Conservation (phyloP, 1,140 invertebrate genomes). For the Drosophila hydei region DNA sequence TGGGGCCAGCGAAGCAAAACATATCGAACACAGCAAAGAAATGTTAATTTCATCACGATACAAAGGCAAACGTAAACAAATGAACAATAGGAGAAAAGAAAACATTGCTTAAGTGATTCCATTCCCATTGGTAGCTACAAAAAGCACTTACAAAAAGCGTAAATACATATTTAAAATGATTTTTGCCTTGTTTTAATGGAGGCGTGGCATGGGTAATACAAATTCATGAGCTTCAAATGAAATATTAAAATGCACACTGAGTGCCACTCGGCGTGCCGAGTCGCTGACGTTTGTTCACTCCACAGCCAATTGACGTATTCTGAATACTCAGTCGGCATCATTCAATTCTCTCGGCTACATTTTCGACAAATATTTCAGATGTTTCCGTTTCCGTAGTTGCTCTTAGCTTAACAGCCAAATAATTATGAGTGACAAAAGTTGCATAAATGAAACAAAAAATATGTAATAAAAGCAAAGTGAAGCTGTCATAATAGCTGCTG, state of each 20-base stretch:
- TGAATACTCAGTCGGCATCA: slow-evolving; percentile 14
- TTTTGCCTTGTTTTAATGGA: slow-evolving; percentile 30
- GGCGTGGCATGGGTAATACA: slow-evolving; percentile 49
- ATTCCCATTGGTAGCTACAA: slow-evolving; percentile 5
- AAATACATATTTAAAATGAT: slow-evolving; percentile 69
- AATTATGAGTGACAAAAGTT: slow-evolving; percentile 82
- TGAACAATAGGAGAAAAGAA: slow-evolving; percentile 57
- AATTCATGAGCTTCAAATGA: slow-evolving; percentile 76
- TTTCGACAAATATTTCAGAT: slow-evolving; percentile 75
- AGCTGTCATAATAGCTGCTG: background rate
- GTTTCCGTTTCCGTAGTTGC: slow-evolving; percentile 73
- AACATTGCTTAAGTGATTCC: slow-evolving; percentile 38
- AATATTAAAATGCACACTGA: slow-evolving; percentile 69
- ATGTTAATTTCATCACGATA: slow-evolving; percentile 77
- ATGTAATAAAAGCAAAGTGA: slow-evolving; percentile 45
- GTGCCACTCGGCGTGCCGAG: slow-evolving; percentile 5
- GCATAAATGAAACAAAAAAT: slow-evolving; percentile 58
- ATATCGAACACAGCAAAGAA: slow-evolving; percentile 67
- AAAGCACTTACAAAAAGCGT: slow-evolving; percentile 52
- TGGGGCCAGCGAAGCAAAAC: slow-evolving; percentile 55
- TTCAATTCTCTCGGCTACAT: slow-evolving; percentile 45
- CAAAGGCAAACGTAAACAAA: slow-evolving; percentile 59
- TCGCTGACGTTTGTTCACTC: slow-evolving; percentile 28
- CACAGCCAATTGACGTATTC: slow-evolving; percentile 48
- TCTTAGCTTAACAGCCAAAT: slow-evolving; percentile 72